These are phyloP conservation scores for Drosophila miranda DNA, from an alignment of 1,140 invertebrate species.

Conservation along the genomic window DNA sequence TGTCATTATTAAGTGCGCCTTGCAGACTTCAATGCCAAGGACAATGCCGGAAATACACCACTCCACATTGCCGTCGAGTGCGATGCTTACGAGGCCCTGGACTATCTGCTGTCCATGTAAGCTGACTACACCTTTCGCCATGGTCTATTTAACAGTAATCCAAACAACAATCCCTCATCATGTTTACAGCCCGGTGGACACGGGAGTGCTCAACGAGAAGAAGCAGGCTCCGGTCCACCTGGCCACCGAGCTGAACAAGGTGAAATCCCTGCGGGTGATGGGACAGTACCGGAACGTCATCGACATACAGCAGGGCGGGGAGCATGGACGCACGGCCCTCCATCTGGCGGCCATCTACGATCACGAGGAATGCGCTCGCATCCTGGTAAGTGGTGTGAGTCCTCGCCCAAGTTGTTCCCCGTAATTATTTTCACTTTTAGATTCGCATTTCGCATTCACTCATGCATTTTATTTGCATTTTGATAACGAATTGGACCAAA, in stretches of 20 bases:
- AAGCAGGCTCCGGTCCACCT: constrained; percentile 90
- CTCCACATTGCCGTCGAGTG: constrained; percentile 91
- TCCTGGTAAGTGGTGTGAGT: constrained; percentile 86
- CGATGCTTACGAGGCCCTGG: constrained; percentile 87
- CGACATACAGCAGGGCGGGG: constrained; percentile 88
- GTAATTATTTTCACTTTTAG: constrained; percentile 45
- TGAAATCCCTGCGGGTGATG: constrained; percentile 87
- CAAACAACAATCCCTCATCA: background rate
- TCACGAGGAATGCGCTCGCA: constrained; percentile 89
- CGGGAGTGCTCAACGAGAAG: constrained; percentile 88
- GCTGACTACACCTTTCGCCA: constrained; percentile 56
- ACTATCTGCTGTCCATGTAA: constrained; percentile 89
- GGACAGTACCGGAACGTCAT: constrained; percentile 86
- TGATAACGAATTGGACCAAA: constrained; percentile 32
- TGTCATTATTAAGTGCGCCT: constrained; percentile 35
- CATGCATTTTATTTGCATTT: constrained; percentile 59
- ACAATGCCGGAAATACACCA: constrained; percentile 91
- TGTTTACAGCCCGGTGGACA: constrained; percentile 86
- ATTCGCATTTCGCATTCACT: constrained; percentile 25
- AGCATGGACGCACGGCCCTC: constrained; percentile 90
- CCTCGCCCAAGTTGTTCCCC: constrained; percentile 31
- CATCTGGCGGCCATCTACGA: constrained; percentile 92
- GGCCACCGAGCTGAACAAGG: constrained; percentile 89
- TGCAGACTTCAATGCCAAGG: constrained; percentile 89
- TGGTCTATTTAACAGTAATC: background rate